Base-by-base conservation (phyloP, 92 coral and sea anemone species). In the Siderastrea siderea region DNA sequence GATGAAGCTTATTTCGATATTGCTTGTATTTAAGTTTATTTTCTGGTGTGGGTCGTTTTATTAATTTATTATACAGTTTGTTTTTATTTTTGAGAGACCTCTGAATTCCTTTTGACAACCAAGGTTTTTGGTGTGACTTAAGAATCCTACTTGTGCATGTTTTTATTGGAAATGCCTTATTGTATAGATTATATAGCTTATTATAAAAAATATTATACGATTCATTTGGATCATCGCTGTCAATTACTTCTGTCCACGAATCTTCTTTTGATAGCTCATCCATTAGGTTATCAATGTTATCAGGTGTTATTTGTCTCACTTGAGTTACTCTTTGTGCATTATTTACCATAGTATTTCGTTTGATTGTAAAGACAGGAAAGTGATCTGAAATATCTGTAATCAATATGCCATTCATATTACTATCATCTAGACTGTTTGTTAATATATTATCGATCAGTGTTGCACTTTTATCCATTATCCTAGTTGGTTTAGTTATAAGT, bases 361-460 rank as follows among this genome's bases (percentile, higher is more conserved):
- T 51, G 55, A 51, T 7, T 51, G 55, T 51, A 7, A 59, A 59
- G 14, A 14, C 2, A 4, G 15, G n/a, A 59, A n/a, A n/a, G n/a
- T n/a, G n/a, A n/a, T n/a, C n/a, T n/a, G n/a, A n/a, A n/a, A n/a
- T n/a, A n/a, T n/a, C 4, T 2, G 10, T 14, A 2, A 8, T 4
- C 15, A 14, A 10, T 14, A 14, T 59, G 64, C n/a, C n/a, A 2
- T 10, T 4, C 14, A 14, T 4, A 14, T 14, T 2, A 59, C 10
- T 59, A 8, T 10, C 64, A 10, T 14, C 3, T 2, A 14, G 10
- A 3, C 74, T 6, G 17, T 68, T 68, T 47, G 74, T 68, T 9
- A 68, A n/a, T 43, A 68, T 68, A 68, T 68, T 68, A 13, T 68
- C 74, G 47, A 68, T 68, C 51, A 68, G 15, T 43, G 74, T 68